A percentile compares a stretch with the other conserved stretches of the same genome.
Evolutionary conservation across 1,140 invertebrate genomes (phyloP).

Genomic region (Oedothorax gibbosus): DNA sequence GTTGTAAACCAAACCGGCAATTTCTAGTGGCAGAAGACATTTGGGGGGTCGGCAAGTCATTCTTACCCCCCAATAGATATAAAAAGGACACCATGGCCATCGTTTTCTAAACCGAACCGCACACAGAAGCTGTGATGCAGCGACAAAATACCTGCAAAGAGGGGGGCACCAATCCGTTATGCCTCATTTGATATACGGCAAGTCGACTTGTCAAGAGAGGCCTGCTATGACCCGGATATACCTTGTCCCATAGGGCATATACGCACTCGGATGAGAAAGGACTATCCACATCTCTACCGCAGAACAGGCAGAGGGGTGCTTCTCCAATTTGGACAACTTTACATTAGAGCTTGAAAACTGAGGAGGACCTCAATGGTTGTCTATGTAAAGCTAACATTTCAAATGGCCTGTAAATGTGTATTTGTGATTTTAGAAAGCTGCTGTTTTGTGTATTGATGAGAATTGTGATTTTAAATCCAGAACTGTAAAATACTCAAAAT

Average conservation of each 20-base stretch:
- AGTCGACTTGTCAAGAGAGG: slow-evolving; percentile 21
- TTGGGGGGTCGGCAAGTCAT: not conserved
- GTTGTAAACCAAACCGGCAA: not conserved
- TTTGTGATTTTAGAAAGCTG: no score
- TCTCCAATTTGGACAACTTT: no score
- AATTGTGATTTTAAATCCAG: no score
- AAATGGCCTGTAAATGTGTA: no score
- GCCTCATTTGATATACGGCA: slow-evolving; percentile 25
- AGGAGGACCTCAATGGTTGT: no score
- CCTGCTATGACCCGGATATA: slow-evolving; percentile 34
- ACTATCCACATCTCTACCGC: slow-evolving; percentile 17
- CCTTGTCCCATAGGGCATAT: slow-evolving; percentile 8
- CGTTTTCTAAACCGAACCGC: not conserved
- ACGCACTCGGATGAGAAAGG: not conserved
- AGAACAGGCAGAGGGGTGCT: no score
- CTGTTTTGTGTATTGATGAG: no score
- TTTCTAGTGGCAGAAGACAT: slow-evolving; percentile 3
- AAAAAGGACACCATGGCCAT: not conserved
- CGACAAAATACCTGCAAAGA: slow-evolving; percentile 45
- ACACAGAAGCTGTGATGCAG: slow-evolving; percentile 33
- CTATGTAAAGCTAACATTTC: no score
- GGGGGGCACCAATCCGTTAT: slow-evolving; percentile 39
- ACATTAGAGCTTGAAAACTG: not conserved
- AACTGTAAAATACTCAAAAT: no score
- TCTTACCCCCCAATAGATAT: not conserved